phyloP scores from a whole-genome alignment of 2,888 invertebrate species.

The Spisula solida region DNA sequence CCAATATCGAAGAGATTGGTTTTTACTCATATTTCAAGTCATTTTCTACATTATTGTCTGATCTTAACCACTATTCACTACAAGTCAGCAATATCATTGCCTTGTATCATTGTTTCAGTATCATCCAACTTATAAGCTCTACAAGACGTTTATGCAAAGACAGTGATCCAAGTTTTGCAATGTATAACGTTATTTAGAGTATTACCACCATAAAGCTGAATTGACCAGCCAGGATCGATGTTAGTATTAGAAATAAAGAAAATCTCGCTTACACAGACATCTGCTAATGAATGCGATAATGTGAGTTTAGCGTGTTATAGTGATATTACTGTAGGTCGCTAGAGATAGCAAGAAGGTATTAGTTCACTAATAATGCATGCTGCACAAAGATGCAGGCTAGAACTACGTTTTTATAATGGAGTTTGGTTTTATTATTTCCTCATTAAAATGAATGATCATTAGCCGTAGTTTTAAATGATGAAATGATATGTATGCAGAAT shows the following conservation, averaged over 20 bases:
- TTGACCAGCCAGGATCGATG: background rate
- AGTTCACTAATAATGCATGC: conserved; percentile 5
- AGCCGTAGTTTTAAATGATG: background rate
- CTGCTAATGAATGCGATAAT: background rate
- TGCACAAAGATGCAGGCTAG: background rate
- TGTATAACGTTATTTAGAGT: background rate
- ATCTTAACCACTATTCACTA: background rate
- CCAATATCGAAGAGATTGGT: background rate
- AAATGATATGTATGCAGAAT: background rate
- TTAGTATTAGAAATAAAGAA: background rate
- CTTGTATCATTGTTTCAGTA: background rate
- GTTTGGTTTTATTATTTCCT: background rate
- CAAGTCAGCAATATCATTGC: background rate
- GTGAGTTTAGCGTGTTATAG: background rate
- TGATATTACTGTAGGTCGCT: background rate
- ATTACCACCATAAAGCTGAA: background rate
- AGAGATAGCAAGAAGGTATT: background rate
- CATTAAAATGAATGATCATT: background rate
- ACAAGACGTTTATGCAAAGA: background rate
- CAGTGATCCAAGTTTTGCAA: background rate
- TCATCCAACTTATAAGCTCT: background rate
- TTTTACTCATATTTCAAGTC: background rate
- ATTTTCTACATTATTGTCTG: background rate
- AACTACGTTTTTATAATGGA: background rate
- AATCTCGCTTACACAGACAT: background rate